A percentile compares a stretch with the other conserved stretches of the same genome.
Evolutionary conservation across 2,888 invertebrate species (phyloP).

Genomic region (Tenthredo notha): DNA sequence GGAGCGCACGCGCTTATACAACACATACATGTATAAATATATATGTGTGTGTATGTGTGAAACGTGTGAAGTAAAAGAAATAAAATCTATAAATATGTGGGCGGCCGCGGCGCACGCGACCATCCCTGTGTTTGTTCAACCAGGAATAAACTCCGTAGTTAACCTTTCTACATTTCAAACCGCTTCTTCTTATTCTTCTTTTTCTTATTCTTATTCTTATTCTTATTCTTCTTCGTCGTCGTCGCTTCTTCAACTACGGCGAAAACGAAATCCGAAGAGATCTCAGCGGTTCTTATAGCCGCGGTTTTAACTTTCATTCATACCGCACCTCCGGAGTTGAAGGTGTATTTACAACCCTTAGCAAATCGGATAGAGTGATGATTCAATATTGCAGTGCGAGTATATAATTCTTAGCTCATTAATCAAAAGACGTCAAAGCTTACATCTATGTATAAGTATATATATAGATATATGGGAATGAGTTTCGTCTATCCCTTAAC

Average conservation of each 20-base stretch:
- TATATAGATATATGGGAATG: not conserved
- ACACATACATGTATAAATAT: too few relatives aligned
- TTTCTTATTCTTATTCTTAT: not conserved
- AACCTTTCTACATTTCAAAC: slow-evolving; percentile 51
- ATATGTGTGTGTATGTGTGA: not conserved
- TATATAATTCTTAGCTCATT: slow-evolving; percentile 12
- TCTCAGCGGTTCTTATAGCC: not conserved
- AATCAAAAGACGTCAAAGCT: slow-evolving; percentile 39
- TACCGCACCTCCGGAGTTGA: too few relatives aligned
- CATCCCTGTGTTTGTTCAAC: slow-evolving; percentile 78
- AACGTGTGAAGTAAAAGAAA: slow-evolving; percentile 71
- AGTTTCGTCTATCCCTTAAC: slow-evolving; percentile 45
- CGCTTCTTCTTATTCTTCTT: slow-evolving; percentile 5
- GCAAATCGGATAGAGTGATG: not conserved
- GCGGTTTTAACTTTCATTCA: not conserved
- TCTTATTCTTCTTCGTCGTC: not conserved
- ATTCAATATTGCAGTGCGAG: not conserved
- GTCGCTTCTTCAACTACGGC: not conserved
- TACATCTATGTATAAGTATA: not conserved
- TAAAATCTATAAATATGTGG: slow-evolving; percentile 79
- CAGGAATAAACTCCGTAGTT: slow-evolving; percentile 75
- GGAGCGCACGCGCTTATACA: slow-evolving; percentile 14
- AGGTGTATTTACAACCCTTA: too few relatives aligned
- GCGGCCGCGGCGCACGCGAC: slow-evolving; percentile 78
- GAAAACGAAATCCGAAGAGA: slow-evolving; percentile 22